Evolutionary conservation across 2,797 vertebrate species (phyloP), one percentile per base, ranked within the genome.

Genomic region (Falco concolor): DNA sequence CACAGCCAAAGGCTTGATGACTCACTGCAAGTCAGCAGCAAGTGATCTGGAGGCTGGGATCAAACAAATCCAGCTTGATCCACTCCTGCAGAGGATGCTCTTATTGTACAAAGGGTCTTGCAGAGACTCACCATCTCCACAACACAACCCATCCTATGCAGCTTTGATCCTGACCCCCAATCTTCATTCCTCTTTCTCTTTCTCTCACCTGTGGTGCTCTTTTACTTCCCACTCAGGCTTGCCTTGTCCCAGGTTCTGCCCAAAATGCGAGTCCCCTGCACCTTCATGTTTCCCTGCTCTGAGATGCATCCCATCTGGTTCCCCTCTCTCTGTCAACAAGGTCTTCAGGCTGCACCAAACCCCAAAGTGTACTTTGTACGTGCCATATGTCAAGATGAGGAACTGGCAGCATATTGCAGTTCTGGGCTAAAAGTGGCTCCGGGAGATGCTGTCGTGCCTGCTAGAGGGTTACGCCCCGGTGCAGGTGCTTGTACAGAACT

Each of bases 331-430:
- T 40, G 19, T 56, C 79, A 49, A 15, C 30, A 60, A 74, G 21
- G 22, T n/a, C 64, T 42, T 40, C n/a, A 77, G 20, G 7, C 10
- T 60, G 49, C 88, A 32, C 4, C 57, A 88, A 57, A 63, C 22
- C 13, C 40, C 47, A 36, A 49, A 81, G 4, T 3, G 1, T 19
- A 4, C 38, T 63, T 69, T 36, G 30, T 23, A 2, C 8, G 1
- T 44, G 12, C 21, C 52, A 8, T 0, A 0, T 30, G 10, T 67
- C 24, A 30, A 30, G 49, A n/a, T 6, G 13, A 28, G 19, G 8
- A 84, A 61, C 34, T 24, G 42, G n/a, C 47, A 63, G 28, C 12
- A 15, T 7, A 22, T 44, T 63, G 28, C 34, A 57, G 0, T 50
- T 57, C 73, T 57, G 57, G 44, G n/a, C 56, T 83, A 32, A 8